A percentile compares a stretch with the other conserved stretches of the same genome.
Conservation (phyloP, 2,797 vertebrate genomes). For the Scyliorhinus canicula region DNA sequence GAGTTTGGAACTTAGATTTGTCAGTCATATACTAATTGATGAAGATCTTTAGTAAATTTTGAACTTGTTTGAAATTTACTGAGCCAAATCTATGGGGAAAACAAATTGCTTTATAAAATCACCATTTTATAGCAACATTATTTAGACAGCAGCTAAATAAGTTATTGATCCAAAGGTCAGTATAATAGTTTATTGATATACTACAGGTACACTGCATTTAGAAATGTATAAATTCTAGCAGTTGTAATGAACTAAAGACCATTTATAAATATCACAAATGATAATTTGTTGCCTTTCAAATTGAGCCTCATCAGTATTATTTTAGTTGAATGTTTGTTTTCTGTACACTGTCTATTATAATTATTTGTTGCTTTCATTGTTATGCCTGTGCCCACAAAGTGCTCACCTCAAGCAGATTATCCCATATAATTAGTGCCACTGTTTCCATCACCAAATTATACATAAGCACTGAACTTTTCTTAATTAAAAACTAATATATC, state of each 20-base stretch:
- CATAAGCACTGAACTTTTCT: neutral
- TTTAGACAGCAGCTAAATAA: neutral
- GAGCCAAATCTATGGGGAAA: neutral
- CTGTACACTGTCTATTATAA: neutral
- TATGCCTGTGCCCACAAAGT: constrained; percentile 25
- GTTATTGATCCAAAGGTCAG: neutral
- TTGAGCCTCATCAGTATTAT: neutral
- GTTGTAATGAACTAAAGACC: neutral
- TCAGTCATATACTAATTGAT: neutral
- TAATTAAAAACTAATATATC: neutral
- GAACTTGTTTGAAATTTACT: neutral
- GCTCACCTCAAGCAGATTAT: neutral
- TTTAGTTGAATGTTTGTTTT: constrained; percentile 10
- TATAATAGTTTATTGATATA: neutral
- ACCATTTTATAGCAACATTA: neutral
- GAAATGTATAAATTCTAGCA: no score
- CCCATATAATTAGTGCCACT: no score
- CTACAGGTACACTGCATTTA: neutral
- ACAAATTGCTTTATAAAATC: neutral
- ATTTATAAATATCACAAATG: neutral
- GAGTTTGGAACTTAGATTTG: neutral
- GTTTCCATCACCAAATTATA: neutral
- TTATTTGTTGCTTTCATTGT: constrained; percentile 25
- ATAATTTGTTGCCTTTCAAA: neutral
- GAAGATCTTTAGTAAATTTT: neutral